Evolutionary conservation across 2,888 invertebrate genomes (phyloP).

Genomic region (Macropis europaea): DNA sequence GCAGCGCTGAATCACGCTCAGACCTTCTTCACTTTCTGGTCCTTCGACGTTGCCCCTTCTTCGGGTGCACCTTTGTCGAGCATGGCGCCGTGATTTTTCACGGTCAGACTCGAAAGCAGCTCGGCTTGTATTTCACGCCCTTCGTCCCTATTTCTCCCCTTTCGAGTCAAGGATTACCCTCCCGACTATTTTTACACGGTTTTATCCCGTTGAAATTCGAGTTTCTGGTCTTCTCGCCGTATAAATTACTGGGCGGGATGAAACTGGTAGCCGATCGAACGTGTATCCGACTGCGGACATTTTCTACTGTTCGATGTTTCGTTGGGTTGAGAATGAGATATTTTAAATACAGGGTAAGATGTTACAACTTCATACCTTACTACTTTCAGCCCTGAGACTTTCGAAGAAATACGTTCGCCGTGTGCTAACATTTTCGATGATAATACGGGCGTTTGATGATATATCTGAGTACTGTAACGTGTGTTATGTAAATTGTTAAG

Average conservation of each 20-base stretch:
- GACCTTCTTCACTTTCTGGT: constrained; percentile 55
- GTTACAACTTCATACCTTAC: too few species aligned
- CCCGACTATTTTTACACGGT: constrained; percentile 19
- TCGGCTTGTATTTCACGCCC: constrained; percentile 38
- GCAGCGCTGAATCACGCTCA: constrained; percentile 64
- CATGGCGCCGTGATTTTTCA: constrained; percentile 73
- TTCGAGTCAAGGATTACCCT: constrained; percentile 27
- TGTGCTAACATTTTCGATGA: too few species aligned
- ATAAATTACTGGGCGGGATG: constrained; percentile 1
- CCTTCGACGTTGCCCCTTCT: constrained; percentile 35
- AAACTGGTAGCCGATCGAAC: constrained; percentile 2
- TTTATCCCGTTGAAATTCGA: constrained; percentile 4
- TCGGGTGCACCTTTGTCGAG: constrained; percentile 51
- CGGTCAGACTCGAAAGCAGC: constrained; percentile 62
- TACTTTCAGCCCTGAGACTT: too few species aligned
- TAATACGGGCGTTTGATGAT: too few species aligned
- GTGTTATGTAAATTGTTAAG: too few species aligned
- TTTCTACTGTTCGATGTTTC: too few species aligned
- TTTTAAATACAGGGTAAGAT: too few species aligned
- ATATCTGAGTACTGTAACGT: too few species aligned
- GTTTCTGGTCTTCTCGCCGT: constrained; percentile 5
- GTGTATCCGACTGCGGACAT: not conserved
- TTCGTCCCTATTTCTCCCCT: constrained; percentile 5
- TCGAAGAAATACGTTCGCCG: too few species aligned
- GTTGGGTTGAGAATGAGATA: too few species aligned